These are phyloP conservation scores for Centropus bengalensis DNA, from an alignment of 2,113 vertebrate species.

Conservation along the genomic window DNA sequence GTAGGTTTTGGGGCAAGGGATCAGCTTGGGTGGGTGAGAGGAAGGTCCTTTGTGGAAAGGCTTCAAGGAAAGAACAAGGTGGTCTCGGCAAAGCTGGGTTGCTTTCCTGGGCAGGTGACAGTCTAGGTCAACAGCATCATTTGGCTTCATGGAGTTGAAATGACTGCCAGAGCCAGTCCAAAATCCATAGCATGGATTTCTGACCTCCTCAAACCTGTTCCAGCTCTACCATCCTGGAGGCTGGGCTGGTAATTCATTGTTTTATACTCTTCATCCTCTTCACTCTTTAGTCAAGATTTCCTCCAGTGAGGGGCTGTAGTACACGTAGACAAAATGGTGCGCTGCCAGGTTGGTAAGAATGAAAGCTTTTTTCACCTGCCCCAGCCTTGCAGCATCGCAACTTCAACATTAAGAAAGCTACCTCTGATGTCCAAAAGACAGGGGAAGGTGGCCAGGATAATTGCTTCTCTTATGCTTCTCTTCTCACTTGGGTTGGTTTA, in stretches of 20 bases:
- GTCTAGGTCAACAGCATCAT: not conserved
- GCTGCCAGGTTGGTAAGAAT: not conserved
- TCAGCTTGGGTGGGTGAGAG: no score
- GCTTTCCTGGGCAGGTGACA: fast-evolving
- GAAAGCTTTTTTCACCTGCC: not conserved
- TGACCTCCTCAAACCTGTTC: not conserved
- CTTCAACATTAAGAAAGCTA: not conserved
- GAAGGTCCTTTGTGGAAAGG: not conserved
- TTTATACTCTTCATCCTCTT: not conserved
- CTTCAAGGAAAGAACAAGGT: fast-evolving
- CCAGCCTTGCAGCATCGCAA: not conserved
- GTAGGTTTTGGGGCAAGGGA: not conserved
- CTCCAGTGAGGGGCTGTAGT: no score
- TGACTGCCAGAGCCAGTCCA: not conserved
- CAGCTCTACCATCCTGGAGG: fast-evolving
- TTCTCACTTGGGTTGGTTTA: not conserved
- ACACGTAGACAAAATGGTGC: fast-evolving
- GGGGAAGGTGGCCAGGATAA: not conserved
- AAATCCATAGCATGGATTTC: not conserved
- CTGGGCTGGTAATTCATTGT: not conserved
- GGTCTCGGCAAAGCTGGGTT: not conserved
- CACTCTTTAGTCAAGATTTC: not conserved
- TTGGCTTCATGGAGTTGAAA: not conserved
- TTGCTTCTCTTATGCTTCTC: not conserved
- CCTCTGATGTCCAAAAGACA: not conserved